A percentile compares a stretch with the other conserved stretches of the same genome.
phyloP scores from a whole-genome alignment of 2,888 invertebrate species.

The Ectemnius lituratus region DNA sequence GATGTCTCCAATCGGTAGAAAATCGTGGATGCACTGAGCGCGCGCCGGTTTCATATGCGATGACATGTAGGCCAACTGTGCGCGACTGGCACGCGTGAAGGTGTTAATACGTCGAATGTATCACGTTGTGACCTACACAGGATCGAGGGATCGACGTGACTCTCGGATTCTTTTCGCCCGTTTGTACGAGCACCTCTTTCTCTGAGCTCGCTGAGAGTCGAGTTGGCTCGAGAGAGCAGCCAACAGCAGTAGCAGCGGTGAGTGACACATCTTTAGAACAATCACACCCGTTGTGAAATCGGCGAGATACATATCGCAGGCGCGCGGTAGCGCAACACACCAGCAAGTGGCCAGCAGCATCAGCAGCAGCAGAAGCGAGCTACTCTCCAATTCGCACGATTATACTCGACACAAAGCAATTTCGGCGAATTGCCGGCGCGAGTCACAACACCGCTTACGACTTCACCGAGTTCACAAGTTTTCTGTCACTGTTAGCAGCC shows the following conservation, averaged over 20 bases:
- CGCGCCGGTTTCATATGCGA: not conserved
- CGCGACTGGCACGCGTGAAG: conserved; percentile 29
- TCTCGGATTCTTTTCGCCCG: conserved; percentile 54
- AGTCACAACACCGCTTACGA: too few relatives aligned
- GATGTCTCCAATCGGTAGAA: too few relatives aligned
- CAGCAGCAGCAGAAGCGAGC: conserved; percentile 35
- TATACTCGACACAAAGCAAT: too few relatives aligned
- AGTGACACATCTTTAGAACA: conserved; percentile 67
- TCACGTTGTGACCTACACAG: conserved; percentile 52
- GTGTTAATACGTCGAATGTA: conserved; percentile 43
- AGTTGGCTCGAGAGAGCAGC: conserved; percentile 42
- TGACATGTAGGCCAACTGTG: not conserved
- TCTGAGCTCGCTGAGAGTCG: conserved; percentile 16
- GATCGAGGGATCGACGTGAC: conserved; percentile 65
- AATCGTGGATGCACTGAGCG: too few relatives aligned
- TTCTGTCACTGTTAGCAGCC: not conserved
- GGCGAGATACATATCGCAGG: conserved; percentile 47
- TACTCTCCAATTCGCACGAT: too few relatives aligned
- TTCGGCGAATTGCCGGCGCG: too few relatives aligned
- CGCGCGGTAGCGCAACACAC: conserved; percentile 44
- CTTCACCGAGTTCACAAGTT: not conserved
- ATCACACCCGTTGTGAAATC: conserved; percentile 68
- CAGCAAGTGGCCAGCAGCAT: conserved; percentile 2
- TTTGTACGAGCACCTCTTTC: conserved; percentile 2
- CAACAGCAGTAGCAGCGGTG: conserved; percentile 22